These are phyloP conservation scores for human DNA, from an alignment of 2,113 vertebrate species.

Conservation along the genomic window GRCh38 chr12:129811001-129811500, in stretches of 20 bases:
- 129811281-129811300: background rate
- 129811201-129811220: background rate
- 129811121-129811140: background rate
- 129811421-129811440: accelerated
- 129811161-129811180: too few relatives aligned
- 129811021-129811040: background rate
- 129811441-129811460: too few relatives aligned
- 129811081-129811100: accelerated
- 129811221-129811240: accelerated
- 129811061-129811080: background rate
- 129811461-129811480: background rate
- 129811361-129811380: background rate
- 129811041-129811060: background rate
- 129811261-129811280: background rate
- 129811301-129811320: accelerated
- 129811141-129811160: accelerated
- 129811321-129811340: background rate
- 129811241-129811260: too few relatives aligned
- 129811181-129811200: background rate
- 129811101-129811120: background rate
- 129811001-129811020: background rate
- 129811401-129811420: background rate
- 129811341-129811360: accelerated
- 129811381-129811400: background rate
- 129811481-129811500: background rate